Conservation (phyloP, 2,888 invertebrate species). For the Horisme vitalbata region DNA sequence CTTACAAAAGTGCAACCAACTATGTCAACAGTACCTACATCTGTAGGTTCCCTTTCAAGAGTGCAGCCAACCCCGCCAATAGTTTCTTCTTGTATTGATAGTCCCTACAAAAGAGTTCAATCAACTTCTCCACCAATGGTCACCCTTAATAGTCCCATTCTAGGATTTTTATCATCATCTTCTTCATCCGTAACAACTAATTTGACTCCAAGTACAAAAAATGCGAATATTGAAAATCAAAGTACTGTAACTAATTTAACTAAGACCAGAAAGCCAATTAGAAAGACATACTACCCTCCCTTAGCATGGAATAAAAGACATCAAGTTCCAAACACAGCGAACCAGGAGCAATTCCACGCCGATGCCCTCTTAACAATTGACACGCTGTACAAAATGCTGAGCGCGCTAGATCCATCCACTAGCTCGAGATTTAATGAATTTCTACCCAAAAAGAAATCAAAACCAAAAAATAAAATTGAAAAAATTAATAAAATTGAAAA, state of each 20-base stretch:
- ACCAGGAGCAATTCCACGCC: slow-evolving; percentile 3
- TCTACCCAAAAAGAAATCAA: slow-evolving; percentile 6
- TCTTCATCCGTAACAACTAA: not conserved
- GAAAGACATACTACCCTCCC: slow-evolving; percentile 11
- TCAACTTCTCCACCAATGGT: slow-evolving; percentile 3
- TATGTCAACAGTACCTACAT: too few relatives aligned
- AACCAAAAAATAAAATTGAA: slow-evolving; percentile 16
- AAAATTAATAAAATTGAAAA: not conserved
- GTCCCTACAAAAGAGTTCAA: too few relatives aligned
- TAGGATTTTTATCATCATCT: not conserved
- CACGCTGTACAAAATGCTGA: slow-evolving; percentile 64
- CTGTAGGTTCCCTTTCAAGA: too few relatives aligned
- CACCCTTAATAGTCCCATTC: not conserved
- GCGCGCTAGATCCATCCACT: slow-evolving; percentile 21
- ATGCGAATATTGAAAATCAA: not conserved
- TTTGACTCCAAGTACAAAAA: not conserved
- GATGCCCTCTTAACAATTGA: slow-evolving; percentile 51
- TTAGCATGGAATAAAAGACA: slow-evolving; percentile 17
- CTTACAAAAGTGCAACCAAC: too few relatives aligned
- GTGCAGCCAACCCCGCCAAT: too few relatives aligned
- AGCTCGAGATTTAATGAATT: not conserved
- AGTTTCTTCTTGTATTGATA: too few relatives aligned
- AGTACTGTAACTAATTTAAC: not conserved
- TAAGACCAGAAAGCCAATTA: slow-evolving; percentile 8
- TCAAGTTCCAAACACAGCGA: not conserved